phyloP scores from a whole-genome alignment of 2,797 vertebrate genomes.

The Labroides dimidiatus region DNA sequence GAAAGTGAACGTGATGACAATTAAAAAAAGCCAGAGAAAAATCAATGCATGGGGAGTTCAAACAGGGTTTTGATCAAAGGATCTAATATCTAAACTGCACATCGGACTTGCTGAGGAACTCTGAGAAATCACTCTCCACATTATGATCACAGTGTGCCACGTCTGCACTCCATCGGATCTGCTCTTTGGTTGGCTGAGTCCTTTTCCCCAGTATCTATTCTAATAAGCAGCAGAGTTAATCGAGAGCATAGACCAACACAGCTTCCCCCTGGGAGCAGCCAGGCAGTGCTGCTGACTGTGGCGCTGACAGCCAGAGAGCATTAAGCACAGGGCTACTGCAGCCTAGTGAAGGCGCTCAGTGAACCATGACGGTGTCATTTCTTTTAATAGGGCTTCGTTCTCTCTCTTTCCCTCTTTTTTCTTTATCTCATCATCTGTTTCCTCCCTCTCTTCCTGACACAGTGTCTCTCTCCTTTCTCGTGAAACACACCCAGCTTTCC shows the following conservation, averaged over 20 bases:
- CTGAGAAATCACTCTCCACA: conserved; percentile 71
- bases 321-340: conserved; percentile 76
- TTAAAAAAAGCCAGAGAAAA: conserved; percentile 44
- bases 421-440: conserved; percentile 48
- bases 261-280: conserved; percentile 71
- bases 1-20: conserved; percentile 53
- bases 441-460: conserved; percentile 14
- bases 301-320: conserved; percentile 78
- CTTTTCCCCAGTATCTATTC: conserved; percentile 73
- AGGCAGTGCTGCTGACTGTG: conserved; percentile 72
- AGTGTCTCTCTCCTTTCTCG: conserved; percentile 39
- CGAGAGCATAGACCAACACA: conserved; percentile 76
- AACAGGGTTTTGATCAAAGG: conserved; percentile 89
- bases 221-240: conserved; percentile 79
- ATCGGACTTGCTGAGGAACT: conserved; percentile 91
- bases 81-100: conserved; percentile 88
- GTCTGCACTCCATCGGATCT: conserved; percentile 56
- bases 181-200: conserved; percentile 68
- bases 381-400: conserved; percentile 83
- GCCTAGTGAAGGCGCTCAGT: conserved; percentile 69
- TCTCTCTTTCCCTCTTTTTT: conserved; percentile 51
- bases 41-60: conserved; percentile 47
- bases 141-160: conserved; percentile 54
- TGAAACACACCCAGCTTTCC: conserved; percentile 36
- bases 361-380: conserved; percentile 83